Conservation (phyloP, 2,797 vertebrate genomes). For the Phrynocephalus forsythii region DNA sequence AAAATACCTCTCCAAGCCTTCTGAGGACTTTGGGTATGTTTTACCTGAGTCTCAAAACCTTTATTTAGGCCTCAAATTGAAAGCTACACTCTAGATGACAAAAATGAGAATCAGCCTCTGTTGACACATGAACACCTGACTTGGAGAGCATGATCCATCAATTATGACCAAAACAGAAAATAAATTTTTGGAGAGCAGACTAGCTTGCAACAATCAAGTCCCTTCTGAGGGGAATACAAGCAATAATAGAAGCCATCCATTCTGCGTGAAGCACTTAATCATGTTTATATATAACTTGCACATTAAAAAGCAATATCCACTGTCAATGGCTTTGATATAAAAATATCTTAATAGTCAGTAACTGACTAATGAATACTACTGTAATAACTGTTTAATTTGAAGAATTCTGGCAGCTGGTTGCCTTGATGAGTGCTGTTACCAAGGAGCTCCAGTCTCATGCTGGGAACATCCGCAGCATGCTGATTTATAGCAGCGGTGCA, state of each 20-base stretch:
- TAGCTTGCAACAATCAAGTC: slow-evolving; percentile 27
- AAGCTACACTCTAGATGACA: neutral
- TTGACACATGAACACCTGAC: slow-evolving; percentile 40
- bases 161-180: slow-evolving; percentile 63
- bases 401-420: slow-evolving; percentile 83
- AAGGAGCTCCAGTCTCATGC: slow-evolving; percentile 79
- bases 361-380: slow-evolving; percentile 82
- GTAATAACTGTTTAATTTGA: slow-evolving; percentile 86
- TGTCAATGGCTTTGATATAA: slow-evolving; percentile 78
- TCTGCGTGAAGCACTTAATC: slow-evolving; percentile 68
- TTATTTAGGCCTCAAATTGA: neutral
- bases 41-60: neutral
- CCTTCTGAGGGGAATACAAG: slow-evolving; percentile 52
- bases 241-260: slow-evolving; percentile 62
- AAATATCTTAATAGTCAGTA: slow-evolving; percentile 83
- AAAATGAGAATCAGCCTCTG: neutral
- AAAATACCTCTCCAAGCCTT: neutral
- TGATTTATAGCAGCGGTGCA: slow-evolving; percentile 84
- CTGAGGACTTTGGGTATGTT: neutral
- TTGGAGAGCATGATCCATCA: slow-evolving; percentile 59
- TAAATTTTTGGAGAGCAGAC: slow-evolving; percentile 43
- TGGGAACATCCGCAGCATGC: slow-evolving; percentile 82
- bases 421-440: slow-evolving; percentile 82
- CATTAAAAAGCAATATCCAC: slow-evolving; percentile 80
- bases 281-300: slow-evolving; percentile 77